phyloP scores from a whole-genome alignment of 2,888 invertebrate genomes.

The Hemaris fuciformis region DNA sequence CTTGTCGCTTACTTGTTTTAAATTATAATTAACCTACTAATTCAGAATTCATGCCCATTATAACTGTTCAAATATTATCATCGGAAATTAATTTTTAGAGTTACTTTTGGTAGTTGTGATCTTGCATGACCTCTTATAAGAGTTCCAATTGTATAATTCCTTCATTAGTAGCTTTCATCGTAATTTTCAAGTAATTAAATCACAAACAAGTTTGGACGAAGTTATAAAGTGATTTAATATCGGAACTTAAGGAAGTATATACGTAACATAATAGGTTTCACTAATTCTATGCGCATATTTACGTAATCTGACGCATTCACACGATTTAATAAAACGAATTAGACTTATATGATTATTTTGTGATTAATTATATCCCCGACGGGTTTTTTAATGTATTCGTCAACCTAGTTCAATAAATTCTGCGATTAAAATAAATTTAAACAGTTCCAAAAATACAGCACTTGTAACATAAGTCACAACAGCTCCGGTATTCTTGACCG shows the following conservation, averaged over 20 bases:
- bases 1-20: not conserved
- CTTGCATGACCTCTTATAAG: not conserved
- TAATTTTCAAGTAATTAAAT: not conserved
- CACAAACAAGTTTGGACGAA: not conserved
- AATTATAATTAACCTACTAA: not conserved
- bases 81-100: not conserved
- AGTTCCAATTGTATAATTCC: not conserved
- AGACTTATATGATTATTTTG: not conserved
- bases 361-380: not conserved
- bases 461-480: too few relatives aligned
- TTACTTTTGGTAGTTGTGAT: not conserved
- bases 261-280: conserved; percentile 5
- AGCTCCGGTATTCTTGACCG: too few relatives aligned
- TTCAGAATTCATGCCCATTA: not conserved
- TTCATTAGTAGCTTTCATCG: not conserved
- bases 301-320: conserved; percentile 6
- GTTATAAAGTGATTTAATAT: conserved; percentile 2
- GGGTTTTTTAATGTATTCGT: not conserved
- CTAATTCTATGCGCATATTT: not conserved
- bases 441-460: too few relatives aligned
- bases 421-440: not conserved
- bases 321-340: not conserved
- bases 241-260: not conserved
- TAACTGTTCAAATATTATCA: not conserved
- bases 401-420: not conserved